Evolutionary conservation across 2,113 vertebrate genomes (phyloP), one percentile per base, ranked within the genome.

Genomic region (Odobenus rosmarus): DNA sequence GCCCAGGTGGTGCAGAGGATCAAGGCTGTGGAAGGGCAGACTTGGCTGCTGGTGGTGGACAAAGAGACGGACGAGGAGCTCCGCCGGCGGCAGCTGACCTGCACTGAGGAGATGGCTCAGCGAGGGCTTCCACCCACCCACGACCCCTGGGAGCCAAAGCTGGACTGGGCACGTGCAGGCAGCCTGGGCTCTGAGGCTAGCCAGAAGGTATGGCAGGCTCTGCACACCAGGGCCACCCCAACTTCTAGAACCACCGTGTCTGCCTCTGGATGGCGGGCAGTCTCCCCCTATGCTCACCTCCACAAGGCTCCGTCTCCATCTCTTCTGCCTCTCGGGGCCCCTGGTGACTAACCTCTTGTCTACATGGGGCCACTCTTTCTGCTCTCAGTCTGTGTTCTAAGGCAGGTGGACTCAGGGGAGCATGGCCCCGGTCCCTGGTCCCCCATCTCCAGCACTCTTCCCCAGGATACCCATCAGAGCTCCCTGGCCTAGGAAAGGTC

Each of bases 1-100:
- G 51, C 84, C 24, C 98, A 99, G 99, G 99, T 99, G 0, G 99
- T 99, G 42, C 99, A 99, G 97, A 99, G 99, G 36, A 99, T 99
- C 98, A 99, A 99, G 57, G 99, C 99, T 0, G 98, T 99, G 94
- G 98, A 99, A 83, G 97, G 99, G 0, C 99, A 99, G 97, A 99
- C 99, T 0, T 97, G 98, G 36, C 83, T 99, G 97, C 98, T 99
- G 55, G 99, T 99, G 98, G 99, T 99, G 96, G 99, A 99, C 98
- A 98, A 99, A 93, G 99, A 99, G 84, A 99, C 99, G 0, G 99
- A 99, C 0, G 99, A 99, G 24, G 99, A 99, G 97, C 99, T 99
- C 57, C 98, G 72, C 74, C 99, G 99, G 92, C 98, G 98, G 69
- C 98, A 98, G 69, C 98, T 99, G 88, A 98, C 99, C 0, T 99